These are phyloP conservation scores for rabbit (Oryctolagus cuniculus) DNA, from an alignment of 2,113 vertebrate species.

Conservation along the genomic window DNA sequence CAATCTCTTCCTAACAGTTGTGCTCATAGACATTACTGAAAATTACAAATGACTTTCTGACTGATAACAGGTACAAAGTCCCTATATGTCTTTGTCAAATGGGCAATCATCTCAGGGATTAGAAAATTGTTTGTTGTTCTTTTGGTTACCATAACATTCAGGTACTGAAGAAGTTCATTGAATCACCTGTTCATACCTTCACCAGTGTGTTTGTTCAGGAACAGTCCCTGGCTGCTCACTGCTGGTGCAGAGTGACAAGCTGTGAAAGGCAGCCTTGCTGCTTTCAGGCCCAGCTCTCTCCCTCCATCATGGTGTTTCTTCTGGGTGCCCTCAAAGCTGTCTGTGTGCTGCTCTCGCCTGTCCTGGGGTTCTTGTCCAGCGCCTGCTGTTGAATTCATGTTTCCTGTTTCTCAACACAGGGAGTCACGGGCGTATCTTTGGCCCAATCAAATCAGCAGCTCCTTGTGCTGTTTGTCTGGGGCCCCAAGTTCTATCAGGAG, in stretches of 20 bases:
- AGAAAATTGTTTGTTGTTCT: not conserved
- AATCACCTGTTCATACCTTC: not conserved
- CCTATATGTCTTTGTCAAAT: not conserved
- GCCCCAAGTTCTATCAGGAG: not conserved
- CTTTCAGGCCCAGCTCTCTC: not conserved
- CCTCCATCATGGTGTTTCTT: not conserved
- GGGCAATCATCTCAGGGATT: not conserved
- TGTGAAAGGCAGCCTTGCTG: not conserved
- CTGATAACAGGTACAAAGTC: not conserved
- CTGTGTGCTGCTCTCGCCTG: not conserved
- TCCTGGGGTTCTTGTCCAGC: not conserved
- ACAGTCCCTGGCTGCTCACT: not conserved
- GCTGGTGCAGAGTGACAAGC: not conserved
- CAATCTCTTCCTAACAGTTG: not conserved
- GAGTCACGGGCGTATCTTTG: not conserved
- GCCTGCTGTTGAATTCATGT: not conserved
- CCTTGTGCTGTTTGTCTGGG: not conserved
- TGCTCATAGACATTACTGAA: not conserved
- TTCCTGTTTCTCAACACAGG: not conserved
- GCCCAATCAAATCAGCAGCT: not conserved
- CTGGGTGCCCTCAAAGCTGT: not conserved
- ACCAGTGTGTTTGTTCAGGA: not conserved
- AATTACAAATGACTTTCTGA: slow-evolving; percentile 14
- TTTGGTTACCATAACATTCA: not conserved
- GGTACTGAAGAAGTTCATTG: not conserved